Evolutionary conservation across 2,113 vertebrate genomes (phyloP).

Genomic region (Thermophis baileyi): DNA sequence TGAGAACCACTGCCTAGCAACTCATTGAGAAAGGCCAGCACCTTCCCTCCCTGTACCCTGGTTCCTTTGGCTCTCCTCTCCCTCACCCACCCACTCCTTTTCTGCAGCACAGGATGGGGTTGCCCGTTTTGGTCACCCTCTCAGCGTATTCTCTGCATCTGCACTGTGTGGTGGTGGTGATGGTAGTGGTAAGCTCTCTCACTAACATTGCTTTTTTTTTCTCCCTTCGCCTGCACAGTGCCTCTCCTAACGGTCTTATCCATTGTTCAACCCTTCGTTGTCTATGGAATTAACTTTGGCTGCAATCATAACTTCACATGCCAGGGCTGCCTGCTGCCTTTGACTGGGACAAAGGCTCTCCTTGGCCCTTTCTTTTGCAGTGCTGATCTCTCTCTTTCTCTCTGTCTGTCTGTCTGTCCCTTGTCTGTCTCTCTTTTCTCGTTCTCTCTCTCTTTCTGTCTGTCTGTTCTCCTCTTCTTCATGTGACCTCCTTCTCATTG

Average conservation of each 20-base stretch:
- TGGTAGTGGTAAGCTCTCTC: conserved; percentile 61
- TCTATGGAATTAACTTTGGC: conserved; percentile 70
- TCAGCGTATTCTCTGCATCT: conserved; percentile 58
- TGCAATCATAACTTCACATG: conserved; percentile 52
- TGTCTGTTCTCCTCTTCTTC: conserved; percentile 54
- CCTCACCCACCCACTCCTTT: conserved; percentile 6
- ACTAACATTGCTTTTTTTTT: conserved; percentile 70
- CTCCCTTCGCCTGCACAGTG: conserved; percentile 66
- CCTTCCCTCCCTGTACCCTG: conserved; percentile 3
- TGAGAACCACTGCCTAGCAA: conserved; percentile 34
- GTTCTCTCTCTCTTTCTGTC: conserved; percentile 67
- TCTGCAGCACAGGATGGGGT: conserved; percentile 65
- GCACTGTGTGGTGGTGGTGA: conserved; percentile 58
- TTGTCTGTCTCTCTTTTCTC: conserved; percentile 70
- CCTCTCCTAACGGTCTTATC: conserved; percentile 68
- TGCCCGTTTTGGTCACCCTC: conserved; percentile 71
- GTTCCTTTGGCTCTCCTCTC: conserved; percentile 21
- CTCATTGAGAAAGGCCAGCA: conserved; percentile 27
- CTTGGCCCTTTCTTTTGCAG: conserved; percentile 56
- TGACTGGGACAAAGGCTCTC: conserved; percentile 60
- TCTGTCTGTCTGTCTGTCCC: conserved; percentile 75
- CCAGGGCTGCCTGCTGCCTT: conserved; percentile 42
- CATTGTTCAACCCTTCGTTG: conserved; percentile 67
- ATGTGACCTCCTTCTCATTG: conserved; percentile 57
- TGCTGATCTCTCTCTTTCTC: conserved; percentile 74